Percentiles rank a stretch among this genome's conserved stretches.
phyloP scores from a whole-genome alignment of 2,888 invertebrate species.

The Latrodectus elegans region DNA sequence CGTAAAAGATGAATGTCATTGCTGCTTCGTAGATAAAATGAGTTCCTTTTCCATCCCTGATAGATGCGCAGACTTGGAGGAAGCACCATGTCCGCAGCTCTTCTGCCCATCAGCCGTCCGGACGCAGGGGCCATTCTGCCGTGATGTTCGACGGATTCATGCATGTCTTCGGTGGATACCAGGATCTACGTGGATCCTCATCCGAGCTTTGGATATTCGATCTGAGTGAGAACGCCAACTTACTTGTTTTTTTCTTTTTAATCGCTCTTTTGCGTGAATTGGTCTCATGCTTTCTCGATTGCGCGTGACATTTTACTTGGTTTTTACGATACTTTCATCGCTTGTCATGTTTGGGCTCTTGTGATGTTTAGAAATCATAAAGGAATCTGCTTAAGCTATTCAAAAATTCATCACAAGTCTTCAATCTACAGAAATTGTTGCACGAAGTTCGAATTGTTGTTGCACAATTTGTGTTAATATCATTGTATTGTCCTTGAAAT shows the following conservation, averaged over 20 bases:
- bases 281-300: too few species aligned
- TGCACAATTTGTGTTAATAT: too few species aligned
- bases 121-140: slow-evolving; percentile 88
- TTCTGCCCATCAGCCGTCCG: slow-evolving; percentile 78
- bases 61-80: slow-evolving; percentile 71
- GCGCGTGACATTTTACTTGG: too few species aligned
- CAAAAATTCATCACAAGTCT: too few species aligned
- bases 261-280: neutral
- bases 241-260: neutral
- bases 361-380: too few species aligned
- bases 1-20: neutral
- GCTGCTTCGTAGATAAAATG: neutral
- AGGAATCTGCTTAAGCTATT: too few species aligned
- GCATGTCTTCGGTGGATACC: slow-evolving; percentile 90
- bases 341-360: too few species aligned
- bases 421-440: too few species aligned
- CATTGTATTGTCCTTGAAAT: too few species aligned
- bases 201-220: slow-evolving; percentile 91
- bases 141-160: slow-evolving; percentile 85
- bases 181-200: slow-evolving; percentile 87
- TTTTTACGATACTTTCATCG: too few species aligned
- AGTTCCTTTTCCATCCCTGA: neutral
- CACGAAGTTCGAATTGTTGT: too few species aligned
- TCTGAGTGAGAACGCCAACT: slow-evolving; percentile 80
- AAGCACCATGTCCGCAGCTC: slow-evolving; percentile 68